phyloP scores from a whole-genome alignment of 2,113 vertebrate genomes.

The Cricetomys ansorgei region DNA sequence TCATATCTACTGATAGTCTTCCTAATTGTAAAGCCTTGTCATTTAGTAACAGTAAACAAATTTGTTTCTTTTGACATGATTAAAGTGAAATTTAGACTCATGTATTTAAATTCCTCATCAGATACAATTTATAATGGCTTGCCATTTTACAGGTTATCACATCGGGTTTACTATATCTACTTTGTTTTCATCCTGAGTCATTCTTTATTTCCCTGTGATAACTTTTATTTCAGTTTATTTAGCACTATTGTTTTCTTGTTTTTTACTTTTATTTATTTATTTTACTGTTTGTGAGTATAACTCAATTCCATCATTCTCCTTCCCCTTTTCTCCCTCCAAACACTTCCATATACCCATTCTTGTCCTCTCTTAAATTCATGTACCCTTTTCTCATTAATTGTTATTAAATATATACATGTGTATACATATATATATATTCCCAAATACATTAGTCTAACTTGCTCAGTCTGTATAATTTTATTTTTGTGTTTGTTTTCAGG shows the following conservation, averaged over 20 bases:
- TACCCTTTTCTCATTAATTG: neutral
- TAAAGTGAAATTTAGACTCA: neutral
- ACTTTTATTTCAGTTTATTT: neutral
- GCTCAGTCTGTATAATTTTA: neutral
- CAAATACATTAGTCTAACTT: neutral
- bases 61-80: neutral
- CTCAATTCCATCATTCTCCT: neutral
- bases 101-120: neutral
- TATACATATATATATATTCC: neutral
- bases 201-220: neutral
- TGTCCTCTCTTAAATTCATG: neutral
- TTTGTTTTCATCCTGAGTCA: neutral
- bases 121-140: neutral
- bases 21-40: neutral
- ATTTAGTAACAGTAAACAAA: neutral
- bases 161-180: accelerated
- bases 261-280: neutral
- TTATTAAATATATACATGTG: neutral
- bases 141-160: neutral
- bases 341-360: neutral
- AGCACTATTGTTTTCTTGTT: neutral
- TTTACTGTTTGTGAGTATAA: neutral
- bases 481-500: no score
- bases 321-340: neutral
- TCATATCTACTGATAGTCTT: neutral